Evolutionary conservation across 1,140 invertebrate species (phyloP).

Genomic region (Drosophila oshimai): DNA sequence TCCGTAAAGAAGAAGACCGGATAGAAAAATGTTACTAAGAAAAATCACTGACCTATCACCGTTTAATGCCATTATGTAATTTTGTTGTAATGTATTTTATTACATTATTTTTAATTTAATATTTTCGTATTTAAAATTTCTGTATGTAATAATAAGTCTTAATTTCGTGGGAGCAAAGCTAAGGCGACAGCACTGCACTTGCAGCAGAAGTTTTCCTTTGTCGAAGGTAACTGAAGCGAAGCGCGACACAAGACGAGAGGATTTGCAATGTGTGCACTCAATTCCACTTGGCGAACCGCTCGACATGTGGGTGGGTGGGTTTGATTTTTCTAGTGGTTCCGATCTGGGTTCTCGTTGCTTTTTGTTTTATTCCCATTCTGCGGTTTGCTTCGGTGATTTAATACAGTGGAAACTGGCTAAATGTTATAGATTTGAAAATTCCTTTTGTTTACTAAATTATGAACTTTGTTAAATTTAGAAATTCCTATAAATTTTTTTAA

Average conservation of each 20-base stretch:
- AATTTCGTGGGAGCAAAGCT: neutral
- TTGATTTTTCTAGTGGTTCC: conserved; percentile 45
- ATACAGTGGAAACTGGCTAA: conserved; percentile 7
- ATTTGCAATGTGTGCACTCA: conserved; percentile 23
- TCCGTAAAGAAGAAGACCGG: too few relatives aligned
- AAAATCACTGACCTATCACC: too few relatives aligned
- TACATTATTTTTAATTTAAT: too few relatives aligned
- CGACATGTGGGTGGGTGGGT: conserved; percentile 23
- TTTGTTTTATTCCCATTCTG: conserved; percentile 12
- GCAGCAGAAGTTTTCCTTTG: conserved; percentile 40
- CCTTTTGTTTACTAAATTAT: neutral
- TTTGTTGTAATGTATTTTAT: too few relatives aligned
- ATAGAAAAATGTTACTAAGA: too few relatives aligned
- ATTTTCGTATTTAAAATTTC: too few relatives aligned
- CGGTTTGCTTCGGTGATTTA: conserved; percentile 22
- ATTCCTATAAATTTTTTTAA: too few relatives aligned
- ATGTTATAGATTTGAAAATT: too few relatives aligned
- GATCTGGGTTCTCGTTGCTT: conserved; percentile 23
- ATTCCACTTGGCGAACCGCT: conserved; percentile 39
- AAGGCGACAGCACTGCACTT: conserved; percentile 17
- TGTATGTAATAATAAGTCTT: too few relatives aligned
- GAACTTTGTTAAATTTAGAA: too few relatives aligned
- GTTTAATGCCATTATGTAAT: too few relatives aligned
- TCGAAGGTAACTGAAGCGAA: conserved; percentile 76
- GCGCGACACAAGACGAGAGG: conserved; percentile 48